Evolutionary conservation across 2,797 vertebrate genomes (phyloP), one percentile per base, ranked within the genome.

Genomic region (Microchirus variegatus): DNA sequence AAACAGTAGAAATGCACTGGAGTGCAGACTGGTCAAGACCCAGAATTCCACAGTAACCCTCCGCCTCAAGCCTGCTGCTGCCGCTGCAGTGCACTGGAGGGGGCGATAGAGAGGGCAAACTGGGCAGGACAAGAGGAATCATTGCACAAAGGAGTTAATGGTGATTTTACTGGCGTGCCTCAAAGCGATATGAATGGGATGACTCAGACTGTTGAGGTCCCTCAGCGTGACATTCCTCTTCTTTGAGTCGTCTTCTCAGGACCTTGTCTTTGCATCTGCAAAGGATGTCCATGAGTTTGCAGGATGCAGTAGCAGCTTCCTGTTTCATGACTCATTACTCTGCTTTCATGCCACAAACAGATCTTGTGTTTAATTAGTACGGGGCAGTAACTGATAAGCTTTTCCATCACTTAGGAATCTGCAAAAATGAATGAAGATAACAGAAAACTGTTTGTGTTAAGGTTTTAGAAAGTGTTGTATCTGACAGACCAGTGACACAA

Each of bases 1-100:
- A 88, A 87, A 80, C 83, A 89, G 78, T 65, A 73, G 80, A 89
- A 91, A 80, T 80, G n/a, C 86, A 85, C 78, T 84, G 64, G 84
- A 82, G 81, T 84, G 74, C 73, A 85, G 84, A 80, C 75, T 81
- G 84, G 82, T 84, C 67, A 13, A 71, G 85, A 82, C 83, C 77
- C 65, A 3, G 77, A 78, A 93, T 91, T 89, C 88, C 89, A 63
- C 69, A 77, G 36, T 42, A 83, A 50, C 71, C 72, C 78, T 73
- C 57, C 1, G 67, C 52, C 65, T 79, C 22, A 41, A 66, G 60
- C 71, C 68, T 2, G n/a, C 42, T 2, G n/a, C 42, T 50, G 75
- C 54, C 50, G 69, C 36, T 44, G 14, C 66, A 18, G 41, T 9
- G 14, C n/a, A 11, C 59, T 58, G 22, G 38, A 68, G 67, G 19